These are phyloP conservation scores for Leptinotarsa haldemani DNA, from an alignment of 2,888 invertebrate species.

Conservation along the genomic window DNA sequence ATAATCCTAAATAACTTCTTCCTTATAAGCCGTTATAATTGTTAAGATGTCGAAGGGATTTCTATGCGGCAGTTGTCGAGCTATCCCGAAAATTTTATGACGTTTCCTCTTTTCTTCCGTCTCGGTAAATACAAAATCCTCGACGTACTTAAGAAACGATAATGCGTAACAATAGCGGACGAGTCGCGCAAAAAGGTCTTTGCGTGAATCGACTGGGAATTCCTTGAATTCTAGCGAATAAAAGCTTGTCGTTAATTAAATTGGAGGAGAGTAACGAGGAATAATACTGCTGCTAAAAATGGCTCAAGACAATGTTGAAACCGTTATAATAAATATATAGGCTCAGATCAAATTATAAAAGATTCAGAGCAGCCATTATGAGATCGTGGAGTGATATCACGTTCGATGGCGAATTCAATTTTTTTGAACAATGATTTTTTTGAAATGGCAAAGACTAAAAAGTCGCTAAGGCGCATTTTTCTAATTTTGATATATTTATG, in stretches of 20 bases:
- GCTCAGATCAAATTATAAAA: constrained; percentile 29
- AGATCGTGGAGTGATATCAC: not conserved
- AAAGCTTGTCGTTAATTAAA: constrained; percentile 27
- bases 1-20: not conserved
- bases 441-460: too few relatives aligned
- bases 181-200: not conserved
- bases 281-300: constrained; percentile 32
- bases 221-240: constrained; percentile 17
- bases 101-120: not conserved
- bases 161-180: constrained; percentile 11
- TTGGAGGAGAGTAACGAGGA: constrained; percentile 26
- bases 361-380: not conserved
- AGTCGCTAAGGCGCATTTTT: too few relatives aligned
- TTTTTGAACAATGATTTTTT: too few relatives aligned
- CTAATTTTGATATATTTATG: too few relatives aligned
- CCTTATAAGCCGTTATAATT: not conserved
- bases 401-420: too few relatives aligned
- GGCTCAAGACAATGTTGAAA: constrained; percentile 30
- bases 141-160: not conserved
- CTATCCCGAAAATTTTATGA: constrained; percentile 1
- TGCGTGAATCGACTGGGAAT: constrained; percentile 23
- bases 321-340: constrained; percentile 31
- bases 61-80: not conserved
- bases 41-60: not conserved
- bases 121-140: constrained; percentile 1